Percentiles rank a stretch among this genome's conserved stretches.
Evolutionary conservation across 2,888 invertebrate genomes (phyloP).

Genomic region (Cylindroiulus punctatus): DNA sequence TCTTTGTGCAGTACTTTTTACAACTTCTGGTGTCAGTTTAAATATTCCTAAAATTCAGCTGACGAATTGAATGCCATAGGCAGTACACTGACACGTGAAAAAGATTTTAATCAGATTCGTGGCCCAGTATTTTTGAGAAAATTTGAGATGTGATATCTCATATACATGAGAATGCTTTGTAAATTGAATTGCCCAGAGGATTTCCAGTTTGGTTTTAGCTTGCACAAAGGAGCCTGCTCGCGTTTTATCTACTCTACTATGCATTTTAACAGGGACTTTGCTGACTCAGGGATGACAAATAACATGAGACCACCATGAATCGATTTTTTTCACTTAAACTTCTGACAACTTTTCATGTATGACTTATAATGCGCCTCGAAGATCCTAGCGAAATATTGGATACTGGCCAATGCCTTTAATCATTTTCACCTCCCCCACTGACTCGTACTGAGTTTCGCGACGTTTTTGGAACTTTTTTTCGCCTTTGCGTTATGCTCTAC

Average conservation of each 20-base stretch:
- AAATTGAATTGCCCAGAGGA: constrained; percentile 35
- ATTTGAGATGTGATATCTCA: constrained; percentile 35
- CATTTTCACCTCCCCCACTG: constrained; percentile 29
- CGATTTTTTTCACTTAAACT: constrained; percentile 28
- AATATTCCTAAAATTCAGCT: not conserved
- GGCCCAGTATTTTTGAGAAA: not conserved
- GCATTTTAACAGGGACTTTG: not conserved
- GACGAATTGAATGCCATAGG: not conserved
- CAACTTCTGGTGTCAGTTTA: not conserved
- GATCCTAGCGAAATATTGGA: constrained; percentile 20
- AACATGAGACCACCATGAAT: not conserved
- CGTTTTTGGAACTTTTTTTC: not conserved
- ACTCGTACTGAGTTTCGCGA: not conserved
- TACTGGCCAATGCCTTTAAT: constrained; percentile 45
- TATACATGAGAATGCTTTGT: constrained; percentile 17
- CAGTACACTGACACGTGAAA: not conserved
- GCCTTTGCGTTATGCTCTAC: not conserved
- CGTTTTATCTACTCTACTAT: constrained; percentile 3
- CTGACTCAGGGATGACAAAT: constrained; percentile 40
- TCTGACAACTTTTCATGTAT: constrained; percentile 36
- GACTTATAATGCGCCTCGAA: constrained; percentile 28
- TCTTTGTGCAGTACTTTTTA: no score
- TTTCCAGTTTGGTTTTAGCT: constrained; percentile 7
- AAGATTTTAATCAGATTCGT: not conserved
- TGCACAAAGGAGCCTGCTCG: constrained; percentile 1